Percentiles rank a stretch among this genome's conserved stretches.
These are phyloP conservation scores for Drosophila melanica DNA, from an alignment of 1,140 invertebrate genomes.

Conservation along the genomic window DNA sequence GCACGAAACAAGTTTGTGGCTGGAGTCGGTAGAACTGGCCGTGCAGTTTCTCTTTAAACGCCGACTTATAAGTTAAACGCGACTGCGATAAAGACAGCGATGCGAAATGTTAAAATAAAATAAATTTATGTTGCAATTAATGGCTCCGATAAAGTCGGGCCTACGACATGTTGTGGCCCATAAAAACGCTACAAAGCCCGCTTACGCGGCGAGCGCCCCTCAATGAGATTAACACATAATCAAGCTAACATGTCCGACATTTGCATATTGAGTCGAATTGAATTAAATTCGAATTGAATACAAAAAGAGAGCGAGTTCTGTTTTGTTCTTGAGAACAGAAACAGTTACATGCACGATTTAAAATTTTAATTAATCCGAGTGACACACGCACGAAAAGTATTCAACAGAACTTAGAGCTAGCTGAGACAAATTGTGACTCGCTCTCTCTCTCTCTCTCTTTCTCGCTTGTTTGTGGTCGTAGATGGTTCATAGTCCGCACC, in stretches of 20 bases:
- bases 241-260: constrained; percentile 78
- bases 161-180: constrained; percentile 72
- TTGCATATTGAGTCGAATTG: constrained; percentile 79
- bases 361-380: constrained; percentile 76
- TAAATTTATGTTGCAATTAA: constrained; percentile 83
- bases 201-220: constrained; percentile 1
- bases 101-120: constrained; percentile 83
- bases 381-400: constrained; percentile 53
- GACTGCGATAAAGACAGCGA: constrained; percentile 64
- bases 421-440: constrained; percentile 29
- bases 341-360: constrained; percentile 65
- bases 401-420: constrained; percentile 54
- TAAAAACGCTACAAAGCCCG: constrained; percentile 47
- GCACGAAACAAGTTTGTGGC: constrained; percentile 57
- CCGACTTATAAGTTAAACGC: constrained; percentile 76
- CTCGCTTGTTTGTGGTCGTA: constrained; percentile 3
- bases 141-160: constrained; percentile 70
- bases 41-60: constrained; percentile 64
- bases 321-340: constrained; percentile 9
- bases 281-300: constrained; percentile 69
- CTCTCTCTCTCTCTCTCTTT: constrained; percentile 1
- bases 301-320: constrained; percentile 17
- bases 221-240: constrained; percentile 79
- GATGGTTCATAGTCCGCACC: neutral
- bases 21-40: constrained; percentile 22